Evolutionary conservation across 2,888 invertebrate genomes (phyloP).

Genomic region (Eumacrocentrus americanus): DNA sequence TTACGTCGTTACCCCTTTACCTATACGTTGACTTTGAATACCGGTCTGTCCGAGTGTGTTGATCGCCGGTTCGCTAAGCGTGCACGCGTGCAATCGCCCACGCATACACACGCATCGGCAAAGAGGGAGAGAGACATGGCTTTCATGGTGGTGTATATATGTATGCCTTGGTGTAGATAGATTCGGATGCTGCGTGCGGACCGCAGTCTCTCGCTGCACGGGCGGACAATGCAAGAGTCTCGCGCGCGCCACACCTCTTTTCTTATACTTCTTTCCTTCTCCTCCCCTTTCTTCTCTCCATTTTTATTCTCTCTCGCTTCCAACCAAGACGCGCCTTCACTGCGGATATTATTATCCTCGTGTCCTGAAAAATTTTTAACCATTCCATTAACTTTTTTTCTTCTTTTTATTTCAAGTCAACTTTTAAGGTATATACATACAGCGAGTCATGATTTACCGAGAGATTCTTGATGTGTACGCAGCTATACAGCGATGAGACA

Average conservation of each 20-base stretch:
- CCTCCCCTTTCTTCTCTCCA: conserved; percentile 10
- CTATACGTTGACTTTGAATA: conserved; percentile 48
- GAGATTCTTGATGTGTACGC: neutral
- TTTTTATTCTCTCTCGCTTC: conserved; percentile 13
- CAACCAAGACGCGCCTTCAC: conserved; percentile 21
- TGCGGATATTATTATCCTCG: conserved; percentile 17
- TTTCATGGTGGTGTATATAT: no score
- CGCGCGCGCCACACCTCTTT: conserved; percentile 55
- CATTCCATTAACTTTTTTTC: conserved; percentile 8
- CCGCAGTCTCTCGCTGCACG: conserved; percentile 30
- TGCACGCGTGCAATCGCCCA: conserved; percentile 30
- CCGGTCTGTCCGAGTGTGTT: conserved; percentile 45
- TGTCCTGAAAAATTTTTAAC: conserved; percentile 10
- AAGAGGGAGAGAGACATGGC: conserved; percentile 14
- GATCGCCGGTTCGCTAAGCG: conserved; percentile 28
- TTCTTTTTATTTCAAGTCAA: neutral
- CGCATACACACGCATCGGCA: conserved; percentile 21
- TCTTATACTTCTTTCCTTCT: conserved; percentile 44
- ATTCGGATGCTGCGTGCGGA: conserved; percentile 31
- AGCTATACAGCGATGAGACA: neutral
- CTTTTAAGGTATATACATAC: neutral
- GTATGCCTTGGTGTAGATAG: conserved; percentile 25
- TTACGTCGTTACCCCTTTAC: neutral
- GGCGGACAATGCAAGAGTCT: conserved; percentile 40
- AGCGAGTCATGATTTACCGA: neutral